Base-by-base conservation (phyloP, 2,113 vertebrate species). In the Phocoena phocoena region DNA sequence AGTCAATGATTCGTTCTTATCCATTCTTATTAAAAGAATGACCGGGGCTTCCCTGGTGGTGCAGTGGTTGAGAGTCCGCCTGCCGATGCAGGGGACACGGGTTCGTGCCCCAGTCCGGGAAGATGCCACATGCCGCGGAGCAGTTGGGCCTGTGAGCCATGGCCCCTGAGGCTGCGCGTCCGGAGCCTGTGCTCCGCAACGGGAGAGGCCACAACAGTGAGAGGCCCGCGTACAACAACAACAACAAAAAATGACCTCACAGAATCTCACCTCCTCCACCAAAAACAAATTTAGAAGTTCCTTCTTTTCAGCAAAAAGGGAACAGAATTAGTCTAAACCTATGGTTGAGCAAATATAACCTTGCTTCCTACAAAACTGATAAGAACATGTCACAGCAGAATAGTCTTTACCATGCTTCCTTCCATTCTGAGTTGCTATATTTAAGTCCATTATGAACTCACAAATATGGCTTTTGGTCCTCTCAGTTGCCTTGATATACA, bases 1-100 rank as follows among this genome's bases (percentile, higher is more conserved):
- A 11, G 26, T 85, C 89, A 90, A 88, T 79, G 18, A 89, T 77
- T 93, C 28, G 17, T 76, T 95, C 80, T 63, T 87, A 96, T 17
- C 17, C 71, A 70, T 36, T 84, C 13, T 88, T 79, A 85, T 31
- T 50, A 60, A 89, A 74, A 93, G 31, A 91, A 88, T 79, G 38
- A 92, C 47, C 0, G 11, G 47, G 47, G 47, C 47, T 47, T 13
- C 47, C 47, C 47, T 12, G 47, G 11, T 47, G 47, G 47, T 11
- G 2, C 47, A 47, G 47, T 47, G 47, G 47, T 47, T 12, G 44
- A 47, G 44, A 47, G 44, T 47, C 44, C 0, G 10, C 44, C 44
- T 47, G 44, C 44, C 44, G 11, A 47, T 47, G 10, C 44, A 47
- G 44, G 44, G 44, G 10, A 47, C 44, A 47, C 44, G 2, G 44